phyloP scores from a whole-genome alignment of 2,888 invertebrate species.

The Leptinotarsa tumamoca region DNA sequence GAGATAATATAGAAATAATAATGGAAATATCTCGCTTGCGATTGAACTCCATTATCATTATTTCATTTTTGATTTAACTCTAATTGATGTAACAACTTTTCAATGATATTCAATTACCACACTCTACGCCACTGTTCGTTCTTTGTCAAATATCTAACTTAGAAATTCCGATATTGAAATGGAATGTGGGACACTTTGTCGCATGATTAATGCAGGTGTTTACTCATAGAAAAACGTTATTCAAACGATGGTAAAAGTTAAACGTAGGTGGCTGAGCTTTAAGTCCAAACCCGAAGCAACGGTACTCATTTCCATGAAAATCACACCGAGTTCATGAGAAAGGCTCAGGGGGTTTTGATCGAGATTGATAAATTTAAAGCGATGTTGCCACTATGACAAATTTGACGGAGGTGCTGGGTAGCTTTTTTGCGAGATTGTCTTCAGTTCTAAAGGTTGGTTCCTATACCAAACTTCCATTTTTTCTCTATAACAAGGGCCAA shows the following conservation, averaged over 20 bases:
- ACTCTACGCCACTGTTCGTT: slow-evolving; percentile 9
- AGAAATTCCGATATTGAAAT: slow-evolving; percentile 19
- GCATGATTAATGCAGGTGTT: slow-evolving; percentile 47
- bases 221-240: slow-evolving; percentile 44
- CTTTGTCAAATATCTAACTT: slow-evolving; percentile 12
- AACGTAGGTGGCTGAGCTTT: slow-evolving; percentile 44
- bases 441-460: too few relatives aligned
- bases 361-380: slow-evolving; percentile 28
- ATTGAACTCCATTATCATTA: too few relatives aligned
- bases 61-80: too few relatives aligned
- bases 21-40: too few relatives aligned
- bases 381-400: slow-evolving; percentile 19
- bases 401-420: not conserved
- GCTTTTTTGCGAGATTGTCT: too few relatives aligned
- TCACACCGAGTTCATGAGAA: slow-evolving; percentile 49
- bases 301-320: slow-evolving; percentile 51
- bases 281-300: slow-evolving; percentile 40
- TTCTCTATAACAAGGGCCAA: too few relatives aligned
- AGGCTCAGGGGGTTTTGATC: slow-evolving; percentile 32
- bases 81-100: too few relatives aligned
- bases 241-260: slow-evolving; percentile 45
- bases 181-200: slow-evolving; percentile 22
- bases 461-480: too few relatives aligned
- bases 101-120: not conserved
- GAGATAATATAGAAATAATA: too few relatives aligned